Evolutionary conservation across 2,113 vertebrate genomes (phyloP).

Genomic region (Caracal caracal): DNA sequence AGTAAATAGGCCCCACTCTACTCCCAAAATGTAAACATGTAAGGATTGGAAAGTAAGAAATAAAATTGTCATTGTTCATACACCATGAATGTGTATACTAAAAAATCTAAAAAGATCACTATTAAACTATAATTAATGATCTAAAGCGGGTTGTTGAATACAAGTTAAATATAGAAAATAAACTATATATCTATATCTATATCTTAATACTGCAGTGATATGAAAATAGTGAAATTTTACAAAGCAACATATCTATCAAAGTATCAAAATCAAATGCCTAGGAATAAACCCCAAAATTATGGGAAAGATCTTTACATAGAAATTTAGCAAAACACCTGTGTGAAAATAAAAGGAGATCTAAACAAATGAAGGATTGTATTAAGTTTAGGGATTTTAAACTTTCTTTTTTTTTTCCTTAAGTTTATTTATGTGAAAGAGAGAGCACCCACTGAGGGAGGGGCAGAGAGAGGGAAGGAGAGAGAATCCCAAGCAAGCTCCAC

Average conservation of each 20-base stretch:
- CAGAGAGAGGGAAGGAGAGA: too few relatives aligned
- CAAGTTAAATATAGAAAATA: not conserved
- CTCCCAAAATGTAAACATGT: not conserved
- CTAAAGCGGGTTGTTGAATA: not conserved
- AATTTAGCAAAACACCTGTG: not conserved
- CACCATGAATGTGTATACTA: not conserved
- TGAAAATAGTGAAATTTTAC: not conserved
- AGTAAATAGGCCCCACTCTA: not conserved
- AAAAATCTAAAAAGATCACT: not conserved
- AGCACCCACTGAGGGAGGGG: too few relatives aligned
- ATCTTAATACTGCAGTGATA: not conserved
- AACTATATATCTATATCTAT: too few relatives aligned
- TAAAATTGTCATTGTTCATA: not conserved
- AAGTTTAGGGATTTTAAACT: not conserved
- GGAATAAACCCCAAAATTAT: not conserved
- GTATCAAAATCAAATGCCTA: not conserved
- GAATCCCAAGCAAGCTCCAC: too few relatives aligned
- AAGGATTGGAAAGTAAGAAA: not conserved
- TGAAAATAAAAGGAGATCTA: not conserved
- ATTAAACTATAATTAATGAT: not conserved
- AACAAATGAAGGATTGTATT: not conserved
- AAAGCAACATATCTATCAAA: not conserved
- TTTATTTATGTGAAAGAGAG: too few relatives aligned
- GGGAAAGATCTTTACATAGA: not conserved
- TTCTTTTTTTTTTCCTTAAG: too few relatives aligned